Conservation (phyloP, 1,140 invertebrate species). For the Gonioctena quinquepunctata region DNA sequence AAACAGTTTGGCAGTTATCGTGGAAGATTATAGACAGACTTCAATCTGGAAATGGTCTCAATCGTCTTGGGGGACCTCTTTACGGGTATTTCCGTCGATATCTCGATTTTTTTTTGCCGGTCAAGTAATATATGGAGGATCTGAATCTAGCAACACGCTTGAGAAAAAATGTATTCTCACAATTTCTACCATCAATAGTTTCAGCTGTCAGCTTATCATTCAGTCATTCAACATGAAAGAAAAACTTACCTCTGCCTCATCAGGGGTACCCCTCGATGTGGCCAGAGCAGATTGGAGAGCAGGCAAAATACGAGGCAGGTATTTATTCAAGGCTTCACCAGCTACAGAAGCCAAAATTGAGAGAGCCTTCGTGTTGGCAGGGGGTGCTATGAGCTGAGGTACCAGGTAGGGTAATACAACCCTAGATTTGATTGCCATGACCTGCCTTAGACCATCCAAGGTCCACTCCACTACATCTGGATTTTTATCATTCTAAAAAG, state of each 20-base stretch:
- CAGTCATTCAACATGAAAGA: too few species aligned
- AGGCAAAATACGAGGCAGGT: conserved; percentile 88
- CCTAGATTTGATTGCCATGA: conserved; percentile 94
- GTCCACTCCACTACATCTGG: conserved; percentile 78
- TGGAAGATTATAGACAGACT: too few species aligned
- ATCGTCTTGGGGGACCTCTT: too few species aligned
- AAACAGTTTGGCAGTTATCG: too few species aligned
- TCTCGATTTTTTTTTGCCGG: too few species aligned
- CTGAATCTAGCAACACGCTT: too few species aligned
- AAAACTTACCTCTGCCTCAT: conserved; percentile 68
- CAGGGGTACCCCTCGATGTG: conserved; percentile 67
- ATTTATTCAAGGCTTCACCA: conserved; percentile 89
- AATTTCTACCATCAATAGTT: too few species aligned
- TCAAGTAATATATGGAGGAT: too few species aligned
- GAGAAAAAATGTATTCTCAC: too few species aligned
- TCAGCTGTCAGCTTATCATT: too few species aligned
- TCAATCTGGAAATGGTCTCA: too few species aligned
- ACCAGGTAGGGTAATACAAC: conserved; percentile 95
- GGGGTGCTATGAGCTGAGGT: conserved; percentile 86
- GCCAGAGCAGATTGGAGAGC: conserved; percentile 82
- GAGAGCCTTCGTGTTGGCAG: conserved; percentile 90
- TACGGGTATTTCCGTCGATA: too few species aligned
- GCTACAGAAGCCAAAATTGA: conserved; percentile 91
- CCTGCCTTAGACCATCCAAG: conserved; percentile 91
- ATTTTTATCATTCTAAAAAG: conserved; percentile 71